Evolutionary conservation across 1,140 invertebrate genomes (phyloP), one percentile per base, ranked within the genome.

Genomic region (Mercenaria mercenaria): DNA sequence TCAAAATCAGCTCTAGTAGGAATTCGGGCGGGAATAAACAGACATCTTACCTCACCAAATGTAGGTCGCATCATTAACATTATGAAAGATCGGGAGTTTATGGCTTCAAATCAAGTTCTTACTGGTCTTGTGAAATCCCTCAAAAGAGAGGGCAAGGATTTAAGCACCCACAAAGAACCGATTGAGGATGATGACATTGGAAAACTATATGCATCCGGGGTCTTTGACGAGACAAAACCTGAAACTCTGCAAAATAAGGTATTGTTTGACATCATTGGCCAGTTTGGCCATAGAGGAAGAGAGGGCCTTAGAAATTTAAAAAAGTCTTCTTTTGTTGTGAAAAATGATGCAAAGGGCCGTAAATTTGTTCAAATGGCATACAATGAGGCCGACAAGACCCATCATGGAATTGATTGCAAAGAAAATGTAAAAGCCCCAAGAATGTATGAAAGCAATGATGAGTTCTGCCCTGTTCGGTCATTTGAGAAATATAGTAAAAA

Each of bases 271-370:
- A 61, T 61, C 11, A 81, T 81, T 23, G 15, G 26, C 15, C 79
- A 52, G 34, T 59, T 81, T n/a, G n/a, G n/a, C n/a, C n/a, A n/a
- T n/a, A n/a, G n/a, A n/a, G n/a, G n/a, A n/a, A n/a, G n/a, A n/a
- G n/a, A n/a, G n/a, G n/a, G n/a, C n/a, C n/a, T n/a, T n/a, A n/a
- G n/a, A n/a, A n/a, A n/a, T n/a, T n/a, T 81, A 50, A 26, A 32
- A 23, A 81, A 81, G 34, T 50, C 59, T 81, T 81, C 79, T 61
- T 81, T 81, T n/a, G n/a, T n/a, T n/a, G n/a, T n/a, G n/a, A n/a
- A n/a, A n/a, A n/a, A n/a, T n/a, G n/a, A n/a, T n/a, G n/a, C n/a
- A n/a, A n/a, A n/a, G n/a, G n/a, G n/a, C n/a, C n/a, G n/a, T n/a
- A n/a, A n/a, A n/a, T n/a, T n/a, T n/a, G n/a, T n/a, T n/a, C n/a